Percentiles rank a stretch among this genome's conserved stretches.
phyloP scores from a whole-genome alignment of 2,888 invertebrate species.

The Drosophila formosana region DNA sequence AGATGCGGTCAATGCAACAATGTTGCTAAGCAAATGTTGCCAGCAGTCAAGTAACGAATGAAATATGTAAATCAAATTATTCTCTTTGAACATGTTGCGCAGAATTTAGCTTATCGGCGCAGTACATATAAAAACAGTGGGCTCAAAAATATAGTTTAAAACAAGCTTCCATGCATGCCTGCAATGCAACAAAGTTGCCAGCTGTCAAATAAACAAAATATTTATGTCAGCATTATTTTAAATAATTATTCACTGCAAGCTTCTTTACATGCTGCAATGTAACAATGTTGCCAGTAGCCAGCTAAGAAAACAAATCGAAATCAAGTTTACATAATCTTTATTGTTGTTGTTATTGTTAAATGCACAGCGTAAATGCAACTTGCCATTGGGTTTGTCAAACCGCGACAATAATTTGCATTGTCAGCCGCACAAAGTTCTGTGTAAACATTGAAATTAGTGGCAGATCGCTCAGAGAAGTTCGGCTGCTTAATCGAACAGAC shows the following conservation, averaged over 20 bases:
- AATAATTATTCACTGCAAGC: too few species aligned
- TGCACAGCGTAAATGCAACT: constrained; percentile 69
- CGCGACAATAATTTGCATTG: constrained; percentile 83
- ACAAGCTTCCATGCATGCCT: too few species aligned
- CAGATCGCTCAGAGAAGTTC: constrained; percentile 20
- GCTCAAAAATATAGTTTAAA: too few species aligned
- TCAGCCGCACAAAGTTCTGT: constrained; percentile 20
- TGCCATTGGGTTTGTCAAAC: constrained; percentile 85
- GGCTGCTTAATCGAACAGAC: constrained; percentile 92
- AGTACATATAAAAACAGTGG: too few species aligned
- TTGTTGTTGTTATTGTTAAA: constrained; percentile 34
- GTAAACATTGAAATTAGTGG: constrained; percentile 52
- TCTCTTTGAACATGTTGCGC: too few species aligned
- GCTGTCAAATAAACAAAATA: not conserved
- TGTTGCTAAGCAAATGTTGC: constrained; percentile 22
- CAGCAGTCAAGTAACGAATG: too few species aligned
- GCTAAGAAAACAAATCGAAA: not conserved
- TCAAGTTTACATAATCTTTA: constrained; percentile 60
- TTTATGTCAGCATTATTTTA: too few species aligned
- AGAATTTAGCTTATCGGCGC: too few species aligned
- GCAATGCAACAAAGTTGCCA: not conserved
- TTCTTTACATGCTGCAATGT: not conserved
- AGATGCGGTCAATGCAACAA: constrained; percentile 9
- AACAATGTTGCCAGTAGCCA: constrained; percentile 25
- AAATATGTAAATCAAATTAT: too few species aligned